Evolutionary conservation across 2,113 vertebrate species (phyloP).

Genomic region (Pica pica): DNA sequence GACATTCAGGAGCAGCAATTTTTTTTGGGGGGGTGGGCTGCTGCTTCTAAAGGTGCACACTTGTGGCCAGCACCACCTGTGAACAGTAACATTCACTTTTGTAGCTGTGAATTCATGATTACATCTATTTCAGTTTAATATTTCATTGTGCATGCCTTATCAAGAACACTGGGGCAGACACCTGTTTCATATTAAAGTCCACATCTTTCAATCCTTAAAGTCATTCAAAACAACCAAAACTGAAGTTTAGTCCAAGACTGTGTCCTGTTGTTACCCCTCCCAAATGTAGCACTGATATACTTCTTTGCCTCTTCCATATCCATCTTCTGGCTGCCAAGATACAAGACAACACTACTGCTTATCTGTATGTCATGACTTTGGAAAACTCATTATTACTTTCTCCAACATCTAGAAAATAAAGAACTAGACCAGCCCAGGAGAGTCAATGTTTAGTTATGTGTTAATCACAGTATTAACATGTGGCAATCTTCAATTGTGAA

Average conservation of each 20-base stretch:
- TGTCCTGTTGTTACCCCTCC: background rate
- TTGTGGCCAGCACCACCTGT: background rate
- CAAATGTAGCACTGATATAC: background rate
- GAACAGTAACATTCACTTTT: background rate
- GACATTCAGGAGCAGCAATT: background rate
- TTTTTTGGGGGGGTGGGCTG: background rate
- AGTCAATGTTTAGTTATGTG: background rate
- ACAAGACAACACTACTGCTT: background rate
- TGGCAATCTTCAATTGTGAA: background rate
- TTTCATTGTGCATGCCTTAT: background rate
- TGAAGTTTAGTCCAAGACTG: background rate
- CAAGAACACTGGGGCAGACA: background rate
- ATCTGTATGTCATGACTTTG: background rate
- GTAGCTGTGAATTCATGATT: background rate
- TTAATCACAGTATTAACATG: background rate
- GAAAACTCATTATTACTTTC: background rate
- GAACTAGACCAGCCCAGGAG: background rate
- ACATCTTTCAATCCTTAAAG: background rate
- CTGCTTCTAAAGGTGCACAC: background rate
- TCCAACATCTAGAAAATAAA: background rate
- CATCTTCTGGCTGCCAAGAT: background rate
- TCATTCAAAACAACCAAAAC: background rate
- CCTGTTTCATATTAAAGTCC: background rate
- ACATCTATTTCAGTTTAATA: background rate
- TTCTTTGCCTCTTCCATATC: background rate